Base-by-base conservation (phyloP, 2,888 invertebrate species). In the Ophion ventricosus region DNA sequence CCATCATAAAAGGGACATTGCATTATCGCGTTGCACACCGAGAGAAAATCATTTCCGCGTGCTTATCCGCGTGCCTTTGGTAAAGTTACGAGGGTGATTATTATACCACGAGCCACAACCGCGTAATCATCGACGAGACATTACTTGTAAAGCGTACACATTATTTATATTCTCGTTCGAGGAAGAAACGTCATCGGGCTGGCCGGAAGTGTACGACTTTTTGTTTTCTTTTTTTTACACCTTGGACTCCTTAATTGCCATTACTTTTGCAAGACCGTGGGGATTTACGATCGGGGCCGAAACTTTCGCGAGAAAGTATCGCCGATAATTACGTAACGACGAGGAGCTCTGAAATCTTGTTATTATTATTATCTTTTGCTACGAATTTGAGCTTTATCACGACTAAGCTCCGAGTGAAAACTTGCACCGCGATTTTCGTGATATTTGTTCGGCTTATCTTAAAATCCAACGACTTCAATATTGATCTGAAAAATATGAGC, bases 41-140 rank as follows among this genome's bases (percentile, higher is more conserved):
- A 26, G 25, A 25, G 29, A 49, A 75, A 73, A 64, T 79, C 26
- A 43, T 79, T 79, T 79, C 57, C 56, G 63, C 43, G 10, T 67
- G 49, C 17, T 10, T 67, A 11, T 56, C 29, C 63, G 8, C 29
- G 20, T 64, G 7, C 43, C 63, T 72, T 43, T 35, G 78, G 59
- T 3, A 57, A 66, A 80, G 79, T 80, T 80, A 83, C 75, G 83
- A 83, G 75, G 75, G 75, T 63, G 83, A 80, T 83, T 83, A 83
- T 76, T 79, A 35, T 35, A 80, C 77, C 26, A 67, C 17, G 56
- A 56, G 70, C 70, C 49, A 40, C 49, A 40, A 10, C 49, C 11
- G n/a, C 25, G 69, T 70, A 80, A 83, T 80, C 70, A 83, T 70
- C 75, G 40, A 66, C 72, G 49, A 66, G 54, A 70, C 64, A 49